These are phyloP conservation scores for Drosophila watanabei DNA, from an alignment of 1,140 invertebrate genomes.

Conservation along the genomic window DNA sequence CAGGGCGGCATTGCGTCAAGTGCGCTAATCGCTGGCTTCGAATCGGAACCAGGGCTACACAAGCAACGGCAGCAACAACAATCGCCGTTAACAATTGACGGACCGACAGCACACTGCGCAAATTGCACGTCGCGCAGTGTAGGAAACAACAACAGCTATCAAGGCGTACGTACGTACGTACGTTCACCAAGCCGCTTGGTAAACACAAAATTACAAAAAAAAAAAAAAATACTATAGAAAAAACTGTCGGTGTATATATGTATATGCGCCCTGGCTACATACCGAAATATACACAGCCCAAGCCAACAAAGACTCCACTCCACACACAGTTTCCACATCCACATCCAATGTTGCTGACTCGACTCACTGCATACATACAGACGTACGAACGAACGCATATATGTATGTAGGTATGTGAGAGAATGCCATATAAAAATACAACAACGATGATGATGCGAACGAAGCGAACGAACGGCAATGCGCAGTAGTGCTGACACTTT, in stretches of 20 bases:
- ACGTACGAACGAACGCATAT: constrained; percentile 15
- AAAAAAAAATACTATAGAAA: constrained; percentile 58
- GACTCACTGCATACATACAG: constrained; percentile 38
- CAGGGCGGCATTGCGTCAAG: constrained; percentile 55
- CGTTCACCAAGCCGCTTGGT: constrained; percentile 55
- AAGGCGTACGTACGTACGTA: constrained; percentile 55
- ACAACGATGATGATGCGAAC: constrained; percentile 17
- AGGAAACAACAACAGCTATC: constrained; percentile 61
- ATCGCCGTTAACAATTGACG: constrained; percentile 79
- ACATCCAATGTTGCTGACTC: constrained; percentile 69
- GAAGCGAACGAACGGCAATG: constrained; percentile 38
- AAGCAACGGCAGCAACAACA: constrained; percentile 47
- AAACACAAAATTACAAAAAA: constrained; percentile 66
- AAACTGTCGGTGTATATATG: constrained; percentile 45
- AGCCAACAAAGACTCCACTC: constrained; percentile 61
- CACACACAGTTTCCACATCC: constrained; percentile 63
- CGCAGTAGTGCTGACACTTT: constrained; percentile 3
- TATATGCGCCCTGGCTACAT: constrained; percentile 32
- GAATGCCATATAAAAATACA: constrained; percentile 79
- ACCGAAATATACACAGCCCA: constrained; percentile 54
- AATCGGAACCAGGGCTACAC: constrained; percentile 64
- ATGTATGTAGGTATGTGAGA: constrained; percentile 54
- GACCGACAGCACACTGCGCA: constrained; percentile 72
- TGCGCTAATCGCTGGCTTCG: constrained; percentile 61
- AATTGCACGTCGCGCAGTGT: constrained; percentile 79